Conservation (phyloP, 2,888 invertebrate species). For the Molanna angustata region DNA sequence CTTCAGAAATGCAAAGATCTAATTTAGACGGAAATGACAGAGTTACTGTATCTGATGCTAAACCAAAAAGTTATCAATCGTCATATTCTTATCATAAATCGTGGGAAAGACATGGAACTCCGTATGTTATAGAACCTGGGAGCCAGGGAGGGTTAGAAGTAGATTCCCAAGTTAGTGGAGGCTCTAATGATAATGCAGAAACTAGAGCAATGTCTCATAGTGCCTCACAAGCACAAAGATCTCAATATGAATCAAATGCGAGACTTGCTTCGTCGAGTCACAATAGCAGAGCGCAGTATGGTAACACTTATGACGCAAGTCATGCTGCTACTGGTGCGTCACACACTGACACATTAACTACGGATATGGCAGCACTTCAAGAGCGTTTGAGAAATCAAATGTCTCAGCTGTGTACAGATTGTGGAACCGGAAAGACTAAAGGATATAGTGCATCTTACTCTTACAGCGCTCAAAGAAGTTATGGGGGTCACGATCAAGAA, state of each 20-base stretch:
- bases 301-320: background rate
- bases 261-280: conserved; percentile 1
- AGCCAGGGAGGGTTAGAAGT: background rate
- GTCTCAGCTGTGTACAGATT: conserved; percentile 13
- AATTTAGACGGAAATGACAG: background rate
- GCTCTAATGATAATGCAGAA: background rate
- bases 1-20: background rate
- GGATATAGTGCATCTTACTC: conserved; percentile 30
- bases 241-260: background rate
- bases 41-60: conserved; percentile 12
- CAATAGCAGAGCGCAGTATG: conserved; percentile 1
- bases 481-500: conserved; percentile 20
- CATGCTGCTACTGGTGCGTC: background rate
- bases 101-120: conserved; percentile 54
- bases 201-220: conserved; percentile 3
- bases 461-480: conserved; percentile 29
- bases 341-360: conserved; percentile 12
- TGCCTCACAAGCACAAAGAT: conserved; percentile 5
- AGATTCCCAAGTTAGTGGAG: background rate
- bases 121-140: conserved; percentile 48
- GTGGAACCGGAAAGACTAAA: conserved; percentile 23
- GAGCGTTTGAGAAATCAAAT: conserved; percentile 23
- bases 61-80: conserved; percentile 50
- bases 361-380: conserved; percentile 20
- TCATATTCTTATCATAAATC: conserved; percentile 54